phyloP scores from a whole-genome alignment of 92 coral and sea anemone species.

The Epizoanthus stellaris region DNA sequence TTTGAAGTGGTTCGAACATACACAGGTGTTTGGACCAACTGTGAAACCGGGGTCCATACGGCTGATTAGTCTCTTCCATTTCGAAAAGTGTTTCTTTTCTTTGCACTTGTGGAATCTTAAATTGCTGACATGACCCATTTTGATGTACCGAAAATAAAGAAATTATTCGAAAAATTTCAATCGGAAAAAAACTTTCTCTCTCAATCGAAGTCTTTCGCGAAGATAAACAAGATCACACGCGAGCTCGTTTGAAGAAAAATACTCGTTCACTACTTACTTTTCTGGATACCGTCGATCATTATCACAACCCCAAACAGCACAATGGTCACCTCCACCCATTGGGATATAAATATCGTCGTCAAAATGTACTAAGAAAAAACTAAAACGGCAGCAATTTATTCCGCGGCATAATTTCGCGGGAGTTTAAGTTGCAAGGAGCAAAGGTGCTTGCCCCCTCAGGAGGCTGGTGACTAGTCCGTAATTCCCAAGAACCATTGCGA shows the following conservation, averaged over 20 bases:
- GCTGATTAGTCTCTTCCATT: conserved; percentile 7
- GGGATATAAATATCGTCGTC: not conserved
- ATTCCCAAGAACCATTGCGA: not conserved
- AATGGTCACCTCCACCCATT: not conserved
- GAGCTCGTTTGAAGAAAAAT: not conserved
- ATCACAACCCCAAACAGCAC: conserved; percentile 13
- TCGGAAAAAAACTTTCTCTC: no score
- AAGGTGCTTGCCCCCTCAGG: not conserved
- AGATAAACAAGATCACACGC: no score
- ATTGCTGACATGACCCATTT: no score
- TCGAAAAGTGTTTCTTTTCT: not conserved
- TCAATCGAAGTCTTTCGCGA: no score
- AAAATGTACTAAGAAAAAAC: not conserved
- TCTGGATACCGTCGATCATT: not conserved
- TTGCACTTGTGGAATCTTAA: not conserved
- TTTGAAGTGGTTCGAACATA: conserved; percentile 17
- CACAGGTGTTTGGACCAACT: not conserved
- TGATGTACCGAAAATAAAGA: not conserved
- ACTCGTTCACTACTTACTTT: not conserved
- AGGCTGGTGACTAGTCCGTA: not conserved
- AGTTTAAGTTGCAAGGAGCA: not conserved
- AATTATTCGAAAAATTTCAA: not conserved
- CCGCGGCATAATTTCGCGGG: not conserved
- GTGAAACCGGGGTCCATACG: not conserved
- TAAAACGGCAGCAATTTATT: not conserved